A percentile compares a stretch with the other conserved stretches of the same genome.
Conservation (phyloP, 2,113 vertebrate genomes). For the Uria aalge region DNA sequence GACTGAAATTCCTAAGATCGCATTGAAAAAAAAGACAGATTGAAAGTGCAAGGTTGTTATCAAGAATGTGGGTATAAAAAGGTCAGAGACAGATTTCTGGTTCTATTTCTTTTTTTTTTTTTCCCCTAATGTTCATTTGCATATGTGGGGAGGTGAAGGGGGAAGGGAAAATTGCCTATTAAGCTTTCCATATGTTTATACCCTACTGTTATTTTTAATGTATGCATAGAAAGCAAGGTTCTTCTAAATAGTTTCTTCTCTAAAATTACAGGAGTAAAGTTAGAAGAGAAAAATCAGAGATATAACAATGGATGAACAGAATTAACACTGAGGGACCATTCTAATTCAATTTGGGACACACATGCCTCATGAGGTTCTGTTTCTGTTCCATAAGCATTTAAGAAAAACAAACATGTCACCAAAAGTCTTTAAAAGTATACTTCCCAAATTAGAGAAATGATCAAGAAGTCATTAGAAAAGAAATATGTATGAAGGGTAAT, state of each 20-base stretch:
- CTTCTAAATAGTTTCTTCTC: background rate
- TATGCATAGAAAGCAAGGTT: background rate
- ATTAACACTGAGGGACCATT: background rate
- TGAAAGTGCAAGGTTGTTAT: background rate
- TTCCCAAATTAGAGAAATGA: slow-evolving; percentile 2
- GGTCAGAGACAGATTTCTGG: background rate
- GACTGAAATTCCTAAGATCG: background rate
- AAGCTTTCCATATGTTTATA: background rate
- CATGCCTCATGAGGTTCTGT: background rate
- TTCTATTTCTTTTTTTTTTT: background rate
- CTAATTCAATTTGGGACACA: background rate
- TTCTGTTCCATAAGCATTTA: background rate
- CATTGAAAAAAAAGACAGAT: background rate
- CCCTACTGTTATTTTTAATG: background rate
- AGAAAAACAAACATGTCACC: slow-evolving; percentile 8
- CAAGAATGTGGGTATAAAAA: background rate
- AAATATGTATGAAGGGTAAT: background rate
- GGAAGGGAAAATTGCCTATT: background rate
- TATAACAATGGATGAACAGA: background rate
- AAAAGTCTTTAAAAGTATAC: background rate
- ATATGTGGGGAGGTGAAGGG: background rate
- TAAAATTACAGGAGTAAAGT: background rate
- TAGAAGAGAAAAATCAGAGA: background rate
- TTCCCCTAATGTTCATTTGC: background rate
- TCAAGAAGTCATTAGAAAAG: background rate